Evolutionary conservation across 2,797 vertebrate species (phyloP), one percentile per base, ranked within the genome.

Genomic region (Staurois parvus): DNA sequence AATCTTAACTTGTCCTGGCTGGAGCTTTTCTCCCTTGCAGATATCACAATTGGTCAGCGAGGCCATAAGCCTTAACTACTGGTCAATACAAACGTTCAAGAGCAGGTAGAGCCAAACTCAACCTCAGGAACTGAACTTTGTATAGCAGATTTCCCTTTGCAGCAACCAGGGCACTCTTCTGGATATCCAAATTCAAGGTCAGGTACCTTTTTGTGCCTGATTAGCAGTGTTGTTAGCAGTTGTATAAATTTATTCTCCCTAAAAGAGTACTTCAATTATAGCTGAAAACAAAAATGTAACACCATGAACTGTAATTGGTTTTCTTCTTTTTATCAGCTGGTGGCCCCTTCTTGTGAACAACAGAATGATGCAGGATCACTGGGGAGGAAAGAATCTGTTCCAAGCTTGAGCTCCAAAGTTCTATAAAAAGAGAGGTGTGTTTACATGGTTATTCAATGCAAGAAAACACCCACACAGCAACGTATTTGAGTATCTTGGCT

Each of bases 321-420:
- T 4, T 59, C 52, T 8, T 59, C 21, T 21, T 59, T 52, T n/a
- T 29, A 66, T 52, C 48, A 52, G 15, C 0, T 17, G 48, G 15
- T 52, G 17, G 17, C 13, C 1, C 9, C 64, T 3, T 13, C 26
- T 66, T 29, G 64, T 26, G 26, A 26, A 6, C 56, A 19, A 59
- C 8, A 66, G 9, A 52, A 30, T 15, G 21, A 30, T 0, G 3
- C 28, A 21, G 17, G 2, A 29, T 74, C n/a, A 73, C 74, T 62
- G 48, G 1, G 66, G 70, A 0, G 42, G 56, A 87, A 40, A 81
- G 59, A 95, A 96, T 78, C 94, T 92, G 88, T 93, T 95, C 96
- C 96, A 97, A 40, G 94, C 89, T 84, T 92, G 96, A 48, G 94
- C 90, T 67, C 94, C 88, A 24, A 95, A 96, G 84, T 95, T 95